Percentiles rank a stretch among this genome's conserved stretches.
These are phyloP conservation scores for Ramazzottius varieornatus DNA, from an alignment of 2,888 invertebrate genomes.

Conservation along the genomic window DNA sequence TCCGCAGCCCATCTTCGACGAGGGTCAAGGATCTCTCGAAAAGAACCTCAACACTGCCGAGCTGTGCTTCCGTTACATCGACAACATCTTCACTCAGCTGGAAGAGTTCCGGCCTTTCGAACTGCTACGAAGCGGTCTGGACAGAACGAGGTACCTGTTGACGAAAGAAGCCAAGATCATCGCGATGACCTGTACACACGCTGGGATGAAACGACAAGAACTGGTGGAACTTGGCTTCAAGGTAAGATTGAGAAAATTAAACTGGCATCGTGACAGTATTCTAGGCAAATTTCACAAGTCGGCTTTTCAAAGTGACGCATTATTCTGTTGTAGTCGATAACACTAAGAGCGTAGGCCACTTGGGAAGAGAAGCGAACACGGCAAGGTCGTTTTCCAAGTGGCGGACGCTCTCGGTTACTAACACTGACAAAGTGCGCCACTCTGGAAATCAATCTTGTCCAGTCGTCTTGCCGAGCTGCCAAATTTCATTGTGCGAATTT, in stretches of 20 bases:
- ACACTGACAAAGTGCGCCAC: no score
- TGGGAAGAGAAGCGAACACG: no score
- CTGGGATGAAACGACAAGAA: constrained; percentile 81
- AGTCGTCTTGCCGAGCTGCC: no score
- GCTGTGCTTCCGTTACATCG: constrained; percentile 75
- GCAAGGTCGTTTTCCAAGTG: no score
- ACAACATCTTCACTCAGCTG: constrained; percentile 76
- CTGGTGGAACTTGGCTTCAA: constrained; percentile 58
- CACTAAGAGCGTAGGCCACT: no score
- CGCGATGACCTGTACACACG: constrained; percentile 99
- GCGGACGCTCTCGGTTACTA: no score
- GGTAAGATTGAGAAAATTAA: no score
- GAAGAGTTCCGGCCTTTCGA: constrained; percentile 98
- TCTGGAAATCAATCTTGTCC: no score
- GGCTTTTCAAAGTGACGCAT: no score
- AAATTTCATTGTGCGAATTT: constrained; percentile 7
- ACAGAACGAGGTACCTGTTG: constrained; percentile 76
- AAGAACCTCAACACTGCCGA: constrained; percentile 65
- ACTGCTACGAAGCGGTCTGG: constrained; percentile 68
- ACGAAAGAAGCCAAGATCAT: constrained; percentile 98
- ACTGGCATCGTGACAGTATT: no score
- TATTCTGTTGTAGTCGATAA: no score
- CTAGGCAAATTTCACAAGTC: no score
- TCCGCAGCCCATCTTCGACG: constrained; percentile 67
- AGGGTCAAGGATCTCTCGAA: constrained; percentile 47